Evolutionary conservation across 2,888 invertebrate species (phyloP), one percentile per base, ranked within the genome.

Genomic region (Congeria kusceri): DNA sequence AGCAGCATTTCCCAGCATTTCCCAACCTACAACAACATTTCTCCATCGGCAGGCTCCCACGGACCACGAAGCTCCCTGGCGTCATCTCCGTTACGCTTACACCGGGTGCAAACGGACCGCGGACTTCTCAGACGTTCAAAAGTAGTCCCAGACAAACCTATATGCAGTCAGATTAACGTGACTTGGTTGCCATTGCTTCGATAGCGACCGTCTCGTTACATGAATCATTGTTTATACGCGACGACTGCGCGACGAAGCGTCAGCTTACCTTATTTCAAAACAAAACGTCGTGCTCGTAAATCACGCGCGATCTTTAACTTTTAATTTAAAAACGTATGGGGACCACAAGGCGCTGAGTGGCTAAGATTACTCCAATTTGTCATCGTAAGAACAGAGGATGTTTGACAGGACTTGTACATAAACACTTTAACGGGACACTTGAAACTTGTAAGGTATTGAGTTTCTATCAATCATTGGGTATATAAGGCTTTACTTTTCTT

Each of bases 381-480:
- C 82, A 82, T 66, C 49, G 25, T 28, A 44, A 76, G 67, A 65
- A 70, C 65, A 69, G 32, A 53, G 66, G 46, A 46, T 28, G 59
- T 61, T 59, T 83, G 76, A 83, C 79, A 77, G 61, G 57, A 23
- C 76, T 71, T 76, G 74, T 79, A 79, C 67, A 69, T 75, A 80
- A 77, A 78, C 77, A 77, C 83, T 83, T 76, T 65, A 83, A 58
- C 70, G 69, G 28, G 73, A 69, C 80, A 83, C 83, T 83, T 75
- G 75, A 77, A 64, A 66, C 77, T 72, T 83, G 83, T 80, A 72
- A 80, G 71, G 61, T 65, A 75, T 77, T 77, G 77, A 67, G 70
- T 77, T 77, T 72, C 77, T 72, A 83, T 83, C 83, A 83, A 83
- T 83, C 83, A 83, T 73, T 67, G 66, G 44, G 44, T 77, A 83